A percentile compares a stretch with the other conserved stretches of the same genome.
These are phyloP conservation scores for Characodon lateralis DNA, from an alignment of 2,797 vertebrate species.

Conservation along the genomic window DNA sequence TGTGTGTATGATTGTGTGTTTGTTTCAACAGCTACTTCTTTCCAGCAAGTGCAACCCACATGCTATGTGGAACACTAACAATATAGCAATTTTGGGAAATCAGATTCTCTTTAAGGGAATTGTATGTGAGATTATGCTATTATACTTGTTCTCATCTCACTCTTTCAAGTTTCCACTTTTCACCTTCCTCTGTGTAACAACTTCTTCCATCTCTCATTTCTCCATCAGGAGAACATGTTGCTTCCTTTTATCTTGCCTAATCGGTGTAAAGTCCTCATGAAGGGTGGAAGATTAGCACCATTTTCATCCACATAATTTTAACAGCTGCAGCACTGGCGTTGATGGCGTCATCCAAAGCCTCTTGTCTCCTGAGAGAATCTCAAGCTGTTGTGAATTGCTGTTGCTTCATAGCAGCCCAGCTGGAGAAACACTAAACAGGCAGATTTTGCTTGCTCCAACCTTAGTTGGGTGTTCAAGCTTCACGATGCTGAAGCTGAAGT, in stretches of 20 bases:
- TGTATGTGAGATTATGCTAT: conserved; percentile 60
- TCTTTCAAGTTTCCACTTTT: conserved; percentile 59
- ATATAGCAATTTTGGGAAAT: conserved; percentile 78
- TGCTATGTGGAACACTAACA: conserved; percentile 64
- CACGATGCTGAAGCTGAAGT: conserved; percentile 58
- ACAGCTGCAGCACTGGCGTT: conserved; percentile 77
- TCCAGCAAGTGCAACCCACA: conserved; percentile 22
- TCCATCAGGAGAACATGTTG: conserved; percentile 52
- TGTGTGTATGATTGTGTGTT: conserved; percentile 11
- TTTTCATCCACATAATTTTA: conserved; percentile 79
- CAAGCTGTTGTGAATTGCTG: conserved; percentile 77
- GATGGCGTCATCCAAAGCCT: conserved; percentile 75
- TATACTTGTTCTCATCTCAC: conserved; percentile 38
- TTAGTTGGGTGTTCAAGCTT: conserved; percentile 61
- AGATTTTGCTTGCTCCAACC: conserved; percentile 63
- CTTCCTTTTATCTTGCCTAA: conserved; percentile 71
- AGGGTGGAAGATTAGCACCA: conserved; percentile 76
- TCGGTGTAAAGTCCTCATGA: conserved; percentile 67
- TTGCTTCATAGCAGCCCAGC: conserved; percentile 77
- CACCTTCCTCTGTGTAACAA: conserved; percentile 47
- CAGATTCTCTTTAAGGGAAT: conserved; percentile 72
- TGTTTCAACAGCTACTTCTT: conserved; percentile 17
- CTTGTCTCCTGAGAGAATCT: conserved; percentile 74
- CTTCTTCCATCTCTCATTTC: conserved; percentile 42
- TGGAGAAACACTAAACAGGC: conserved; percentile 80